Base-by-base conservation (phyloP, 1,140 invertebrate species). In the Monomorium pharaonis region DNA sequence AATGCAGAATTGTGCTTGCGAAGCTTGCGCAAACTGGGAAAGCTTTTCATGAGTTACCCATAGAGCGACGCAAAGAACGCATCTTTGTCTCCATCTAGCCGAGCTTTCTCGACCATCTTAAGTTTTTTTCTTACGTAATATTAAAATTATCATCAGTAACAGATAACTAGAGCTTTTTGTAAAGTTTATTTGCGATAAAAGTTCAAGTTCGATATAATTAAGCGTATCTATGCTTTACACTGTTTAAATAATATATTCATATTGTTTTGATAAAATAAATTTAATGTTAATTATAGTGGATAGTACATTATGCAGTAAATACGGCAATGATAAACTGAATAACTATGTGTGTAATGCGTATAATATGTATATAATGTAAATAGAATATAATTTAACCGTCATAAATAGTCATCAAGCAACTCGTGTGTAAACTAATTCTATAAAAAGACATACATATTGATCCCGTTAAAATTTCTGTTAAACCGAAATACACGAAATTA, bases 1-100 rank as follows among this genome's bases (percentile, higher is more conserved):
- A 88, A 89, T 58, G 42, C 56, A 88, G 87, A 12, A 10, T 47
- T 24, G 51, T 47, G 67, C 67, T 83, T 83, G 51, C 37, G 14
- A 49, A 81, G 78, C 78, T 81, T 72, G 67, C 42, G 18, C 24
- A 83, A 49, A 27, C 47, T 51, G 9, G 16, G 14, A 49, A 4
- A 84, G 70, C 72, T 84, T 84, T 76, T 63, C 44, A 18, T 2
- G 58, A 51, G 81, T 75, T 84, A 84, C 30, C 78, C 37, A 18
- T 83, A 37, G 81, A 85, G 76, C 27, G 54, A 3, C 3, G 16
- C 49, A 78, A 85, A 54, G 24, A 27, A n/a, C 18, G 5, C 37
- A 21, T 76, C 44, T 56, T 42, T 30, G 30, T 27, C 77, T 54
- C 33, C 33, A 54, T 69, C 78, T 21, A 42, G 21, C 16, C 18